Evolutionary conservation across 2,888 invertebrate genomes (phyloP).

Genomic region (Prionchulus punctatus): DNA sequence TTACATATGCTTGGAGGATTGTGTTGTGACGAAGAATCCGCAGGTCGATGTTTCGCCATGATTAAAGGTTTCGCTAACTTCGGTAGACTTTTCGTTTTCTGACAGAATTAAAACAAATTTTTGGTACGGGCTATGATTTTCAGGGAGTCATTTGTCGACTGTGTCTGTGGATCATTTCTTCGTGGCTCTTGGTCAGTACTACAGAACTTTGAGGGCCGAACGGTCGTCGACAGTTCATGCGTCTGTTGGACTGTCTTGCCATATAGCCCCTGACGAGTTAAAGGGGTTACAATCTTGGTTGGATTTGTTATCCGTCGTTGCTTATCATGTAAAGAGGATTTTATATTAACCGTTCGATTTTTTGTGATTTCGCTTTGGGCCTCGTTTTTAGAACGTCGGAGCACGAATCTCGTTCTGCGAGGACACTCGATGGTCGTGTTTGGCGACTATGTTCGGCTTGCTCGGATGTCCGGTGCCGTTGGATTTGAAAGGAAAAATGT

Average conservation of each 20-base stretch:
- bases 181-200: constrained; percentile 49
- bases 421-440: constrained; percentile 68
- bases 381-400: constrained; percentile 49
- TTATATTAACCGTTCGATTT: background rate
- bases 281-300: constrained; percentile 69
- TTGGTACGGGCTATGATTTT: too few species aligned
- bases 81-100: background rate
- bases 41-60: constrained; percentile 3
- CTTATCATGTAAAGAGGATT: constrained; percentile 35
- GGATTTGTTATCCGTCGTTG: constrained; percentile 56
- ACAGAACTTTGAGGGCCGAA: background rate
- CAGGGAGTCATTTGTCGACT: constrained; percentile 36
- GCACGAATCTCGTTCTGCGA: constrained; percentile 66
- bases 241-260: constrained; percentile 33
- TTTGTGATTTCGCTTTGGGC: background rate
- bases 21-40: constrained; percentile 33
- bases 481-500: constrained; percentile 62
- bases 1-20: constrained; percentile 67
- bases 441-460: constrained; percentile 61
- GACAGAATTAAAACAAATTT: background rate
- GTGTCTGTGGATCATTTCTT: constrained; percentile 74
- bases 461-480: constrained; percentile 72
- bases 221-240: constrained; percentile 34
- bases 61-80: background rate
- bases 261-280: constrained; percentile 61